Conservation (phyloP, 2,888 invertebrate species). For the Cyaniris semiargus region DNA sequence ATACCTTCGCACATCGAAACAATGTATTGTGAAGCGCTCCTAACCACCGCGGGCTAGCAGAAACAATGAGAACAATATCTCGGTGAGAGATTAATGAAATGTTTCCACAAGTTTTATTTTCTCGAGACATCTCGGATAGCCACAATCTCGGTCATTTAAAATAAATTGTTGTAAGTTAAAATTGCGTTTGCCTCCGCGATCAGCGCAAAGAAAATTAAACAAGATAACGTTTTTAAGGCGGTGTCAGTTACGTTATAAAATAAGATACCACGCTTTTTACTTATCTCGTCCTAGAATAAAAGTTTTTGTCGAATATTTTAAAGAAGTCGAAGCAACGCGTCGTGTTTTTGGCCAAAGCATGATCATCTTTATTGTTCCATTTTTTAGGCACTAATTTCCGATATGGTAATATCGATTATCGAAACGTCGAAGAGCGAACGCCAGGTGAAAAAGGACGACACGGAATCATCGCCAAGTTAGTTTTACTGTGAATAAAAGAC, state of each 20-base stretch:
- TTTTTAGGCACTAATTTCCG: too few relatives aligned
- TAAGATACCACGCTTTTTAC: background rate
- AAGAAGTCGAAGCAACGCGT: background rate
- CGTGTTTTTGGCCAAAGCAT: too few relatives aligned
- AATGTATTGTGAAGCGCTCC: conserved; percentile 17
- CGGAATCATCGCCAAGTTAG: too few relatives aligned
- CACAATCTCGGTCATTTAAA: conserved; percentile 28
- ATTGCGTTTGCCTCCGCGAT: background rate
- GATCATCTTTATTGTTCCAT: too few relatives aligned
- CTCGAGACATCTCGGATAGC: conserved; percentile 28
- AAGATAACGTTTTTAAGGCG: conserved; percentile 5
- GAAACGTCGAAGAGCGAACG: too few relatives aligned
- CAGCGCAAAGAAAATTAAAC: conserved; percentile 26
- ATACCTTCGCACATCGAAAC: background rate
- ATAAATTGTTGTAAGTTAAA: conserved; percentile 30
- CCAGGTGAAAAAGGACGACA: too few relatives aligned
- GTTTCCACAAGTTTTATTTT: conserved; percentile 33
- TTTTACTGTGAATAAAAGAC: too few relatives aligned
- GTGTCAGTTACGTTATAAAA: conserved; percentile 14
- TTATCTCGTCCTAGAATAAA: background rate
- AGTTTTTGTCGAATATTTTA: background rate
- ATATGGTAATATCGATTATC: too few relatives aligned
- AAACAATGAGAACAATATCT: conserved; percentile 34
- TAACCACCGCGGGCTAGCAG: conserved; percentile 27
- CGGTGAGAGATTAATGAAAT: conserved; percentile 32